Evolutionary conservation across 2,888 invertebrate genomes (phyloP).

Genomic region (Apamea monoglypha): DNA sequence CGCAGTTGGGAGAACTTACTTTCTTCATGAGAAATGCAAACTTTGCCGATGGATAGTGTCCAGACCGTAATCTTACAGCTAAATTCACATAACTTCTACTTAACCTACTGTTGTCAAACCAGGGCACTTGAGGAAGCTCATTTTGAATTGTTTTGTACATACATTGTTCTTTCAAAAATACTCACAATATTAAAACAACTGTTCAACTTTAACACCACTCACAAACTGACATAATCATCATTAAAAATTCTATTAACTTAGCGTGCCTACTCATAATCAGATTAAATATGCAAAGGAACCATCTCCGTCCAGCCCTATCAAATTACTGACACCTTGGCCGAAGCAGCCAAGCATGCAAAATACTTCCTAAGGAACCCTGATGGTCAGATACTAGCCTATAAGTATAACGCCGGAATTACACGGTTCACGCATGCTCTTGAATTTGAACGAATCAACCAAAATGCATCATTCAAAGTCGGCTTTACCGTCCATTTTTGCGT

Average conservation of each 20-base stretch:
- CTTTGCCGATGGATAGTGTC: too few species aligned
- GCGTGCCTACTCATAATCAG: constrained; percentile 39
- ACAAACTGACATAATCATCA: constrained; percentile 6
- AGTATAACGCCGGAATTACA: constrained; percentile 30
- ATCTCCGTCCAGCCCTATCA: constrained; percentile 37
- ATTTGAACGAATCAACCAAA: constrained; percentile 1
- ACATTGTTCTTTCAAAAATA: constrained; percentile 1
- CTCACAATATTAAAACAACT: background rate
- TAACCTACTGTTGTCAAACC: too few species aligned
- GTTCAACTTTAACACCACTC: constrained; percentile 20
- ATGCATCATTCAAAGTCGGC: background rate
- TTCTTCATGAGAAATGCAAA: too few species aligned
- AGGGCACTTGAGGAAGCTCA: too few species aligned
- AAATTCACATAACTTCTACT: too few species aligned
- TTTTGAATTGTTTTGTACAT: too few species aligned
- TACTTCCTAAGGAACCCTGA: constrained; percentile 66
- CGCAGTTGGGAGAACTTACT: too few species aligned
- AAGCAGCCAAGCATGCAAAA: constrained; percentile 62
- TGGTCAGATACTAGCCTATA: constrained; percentile 60
- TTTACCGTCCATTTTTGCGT: background rate
- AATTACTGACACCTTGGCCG: constrained; percentile 68
- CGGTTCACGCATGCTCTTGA: constrained; percentile 14
- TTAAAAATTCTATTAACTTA: constrained; percentile 21
- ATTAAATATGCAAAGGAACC: constrained; percentile 53
- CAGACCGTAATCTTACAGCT: too few species aligned